A percentile compares a stretch with the other conserved stretches of the same genome.
phyloP scores from a whole-genome alignment of 2,113 vertebrate species.

The Platycercus adscitus region DNA sequence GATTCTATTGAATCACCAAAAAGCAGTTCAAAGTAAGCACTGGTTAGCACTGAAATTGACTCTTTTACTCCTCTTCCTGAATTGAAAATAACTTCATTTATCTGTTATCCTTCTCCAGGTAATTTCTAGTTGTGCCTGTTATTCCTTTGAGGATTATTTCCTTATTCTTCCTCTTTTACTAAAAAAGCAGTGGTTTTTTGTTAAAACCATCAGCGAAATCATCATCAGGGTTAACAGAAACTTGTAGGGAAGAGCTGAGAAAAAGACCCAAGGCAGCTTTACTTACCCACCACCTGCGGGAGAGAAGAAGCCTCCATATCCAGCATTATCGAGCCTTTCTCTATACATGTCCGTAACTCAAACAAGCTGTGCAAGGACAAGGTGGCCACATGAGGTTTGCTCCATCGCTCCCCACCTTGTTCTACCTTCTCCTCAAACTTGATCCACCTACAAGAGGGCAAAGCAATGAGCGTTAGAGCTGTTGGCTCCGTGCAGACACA shows the following conservation, averaged over 20 bases:
- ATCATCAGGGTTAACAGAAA: not conserved
- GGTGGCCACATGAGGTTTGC: constrained; percentile 94
- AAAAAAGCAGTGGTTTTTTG: not conserved
- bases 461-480: not conserved
- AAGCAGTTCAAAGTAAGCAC: not conserved
- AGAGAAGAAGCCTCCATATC: constrained; percentile 93
- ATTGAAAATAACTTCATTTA: not conserved
- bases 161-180: not conserved
- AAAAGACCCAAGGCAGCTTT: not conserved
- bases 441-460: constrained; percentile 86
- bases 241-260: not conserved
- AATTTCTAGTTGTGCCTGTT: not conserved
- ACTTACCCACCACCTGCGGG: constrained; percentile 92
- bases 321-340: constrained; percentile 95
- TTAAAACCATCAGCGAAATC: not conserved
- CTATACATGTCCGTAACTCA: constrained; percentile 93
- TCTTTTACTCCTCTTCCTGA: not conserved
- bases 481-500: not conserved
- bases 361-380: constrained; percentile 92
- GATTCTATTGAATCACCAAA: not conserved
- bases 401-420: constrained; percentile 97
- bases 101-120: not conserved
- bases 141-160: not conserved
- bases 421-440: constrained; percentile 99
- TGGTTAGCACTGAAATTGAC: not conserved